Base-by-base conservation (phyloP, 2,113 vertebrate genomes). In the Fukomys damarensis region DNA sequence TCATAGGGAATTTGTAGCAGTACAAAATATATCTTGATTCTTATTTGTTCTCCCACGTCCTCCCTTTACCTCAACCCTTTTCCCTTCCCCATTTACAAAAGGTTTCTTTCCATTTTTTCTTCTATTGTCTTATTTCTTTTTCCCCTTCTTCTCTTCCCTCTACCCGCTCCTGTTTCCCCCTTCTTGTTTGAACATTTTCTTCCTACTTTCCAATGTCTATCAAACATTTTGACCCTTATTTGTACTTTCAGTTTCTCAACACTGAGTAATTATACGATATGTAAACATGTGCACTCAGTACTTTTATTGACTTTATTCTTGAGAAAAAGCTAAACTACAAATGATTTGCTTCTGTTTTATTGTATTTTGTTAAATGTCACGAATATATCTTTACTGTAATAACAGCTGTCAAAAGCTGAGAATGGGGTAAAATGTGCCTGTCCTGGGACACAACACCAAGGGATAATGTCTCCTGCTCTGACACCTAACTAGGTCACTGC, bases 241-340 rank as follows among this genome's bases (percentile, higher is more conserved):
- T 46, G 22, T 24, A 46, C 72, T 46, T 74, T 28, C 24, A 74
- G 68, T 11, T 72, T 72, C 38, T 72, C 26, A 43, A 4, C n/a
- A 46, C 20, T 28, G 41, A 74, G 38, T 46, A 46, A 46, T 12
- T 26, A 28, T 28, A 26, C 7, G 6, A 46, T 74, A 46, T 3
- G 7, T 74, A 74, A 74, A 13, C 20, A 28, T 16, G 41, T 74
- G 24, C 11, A 28, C 46, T 74, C 72, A 74, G 72, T 28, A 92
- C 24, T 89, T 79, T 93, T 72, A 61, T 88, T 94, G 95, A 13
- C n/a, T 93, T 77, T 86, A 80, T 97, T 96, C 63, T 95, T 66
- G 54, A 95, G 38, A 95, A 83, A 70, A 97, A 96, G 95, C 28
- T 58, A 96, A 82, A 93, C 41, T 43, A 70, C 79, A 5, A 10